Evolutionary conservation across 1,140 invertebrate genomes (phyloP), one percentile per base, ranked within the genome.

Genomic region (Cyrtorhinus lividipennis): DNA sequence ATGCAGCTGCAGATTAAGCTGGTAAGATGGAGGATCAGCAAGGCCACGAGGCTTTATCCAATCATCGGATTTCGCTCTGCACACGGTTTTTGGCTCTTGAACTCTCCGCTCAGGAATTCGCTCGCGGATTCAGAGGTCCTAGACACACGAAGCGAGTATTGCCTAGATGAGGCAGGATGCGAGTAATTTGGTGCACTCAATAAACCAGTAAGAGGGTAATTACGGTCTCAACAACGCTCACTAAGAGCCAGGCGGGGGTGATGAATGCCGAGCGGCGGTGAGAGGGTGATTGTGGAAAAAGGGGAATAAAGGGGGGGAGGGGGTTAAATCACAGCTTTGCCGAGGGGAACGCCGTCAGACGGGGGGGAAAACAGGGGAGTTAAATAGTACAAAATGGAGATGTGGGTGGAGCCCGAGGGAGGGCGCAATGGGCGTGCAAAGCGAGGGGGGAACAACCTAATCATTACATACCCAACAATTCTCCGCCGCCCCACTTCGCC

Each of bases 371-470:
- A 20, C 18, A 24, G 56, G 18, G 18, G 24, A 8, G 56, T 57
- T 57, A 57, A 57, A 57, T 57, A 57, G 56, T 57, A 57, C 56
- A 57, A 57, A 57, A 57, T 57, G 56, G 56, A 57, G 56, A 57
- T 57, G 56, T 57, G 24, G 56, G 56, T 23, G 56, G 56, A 23
- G 56, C 56, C 56, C 2, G 24, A 18, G 46, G 46, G 23, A 22
- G 56, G 56, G 24, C 24, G 18, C 15, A 57, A 24, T 23, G 56
- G 56, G 56, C 56, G 56, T 57, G 56, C 56, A 15, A 18, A 23
- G 30, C 5, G 30, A 15, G 30, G 15, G 30, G 5, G n/a, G 15
- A 15, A 38, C 56, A 13, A 57, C 56, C 56, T 57, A 57, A 57
- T 57, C 56, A 57, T 57, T 57, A 57, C 56, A 57, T 57, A 57